Evolutionary conservation across 1,140 invertebrate species (phyloP), one percentile per base, ranked within the genome.

Genomic region (Oscheius sp.): DNA sequence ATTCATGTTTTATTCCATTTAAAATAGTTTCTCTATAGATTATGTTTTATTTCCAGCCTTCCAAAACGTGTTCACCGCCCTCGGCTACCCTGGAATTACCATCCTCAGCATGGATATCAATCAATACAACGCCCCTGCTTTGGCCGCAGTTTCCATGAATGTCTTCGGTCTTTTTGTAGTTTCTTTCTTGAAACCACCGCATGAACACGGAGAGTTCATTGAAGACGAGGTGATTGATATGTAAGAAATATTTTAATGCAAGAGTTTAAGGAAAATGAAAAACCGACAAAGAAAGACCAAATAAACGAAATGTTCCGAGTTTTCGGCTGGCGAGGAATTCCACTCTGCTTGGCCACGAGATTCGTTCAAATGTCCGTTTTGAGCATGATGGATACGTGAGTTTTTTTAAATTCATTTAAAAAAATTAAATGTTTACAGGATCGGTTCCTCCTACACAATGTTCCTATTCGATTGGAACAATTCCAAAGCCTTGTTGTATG

Each of bases 301-400:
- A 55, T 7, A 55, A 23, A 23, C n/a, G n/a, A n/a, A n/a, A 7
- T 13, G 7, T 55, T 55, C 23, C 49, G 49, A 55, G 49, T 42
- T 42, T 7, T 42, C n/a, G 38, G 49, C 7, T 55, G 28, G 15
- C 7, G 23, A 4, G 49, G 7, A 55, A 26, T 55, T 7, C 49
- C 49, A 4, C 7, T 55, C 7, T 55, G 49, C 23, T 23, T 55
- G 49, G 7, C 23, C 49, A 55, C 49, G 7, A 15, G 49, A 7
- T 55, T 13, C 23, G 49, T 55, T 7, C 49, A 55, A 55, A 55
- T 55, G 49, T 55, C 28, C 49, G 49, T 55, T 4, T 55, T 55
- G 49, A 55, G 49, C 49, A 55, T 55, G 49, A 55, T 55, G 49
- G 49, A 55, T 26, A 55, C 49, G 49, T 55, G 23, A 23, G 38